Evolutionary conservation across 2,888 invertebrate genomes (phyloP).

Genomic region (Boloria euphrosyne): DNA sequence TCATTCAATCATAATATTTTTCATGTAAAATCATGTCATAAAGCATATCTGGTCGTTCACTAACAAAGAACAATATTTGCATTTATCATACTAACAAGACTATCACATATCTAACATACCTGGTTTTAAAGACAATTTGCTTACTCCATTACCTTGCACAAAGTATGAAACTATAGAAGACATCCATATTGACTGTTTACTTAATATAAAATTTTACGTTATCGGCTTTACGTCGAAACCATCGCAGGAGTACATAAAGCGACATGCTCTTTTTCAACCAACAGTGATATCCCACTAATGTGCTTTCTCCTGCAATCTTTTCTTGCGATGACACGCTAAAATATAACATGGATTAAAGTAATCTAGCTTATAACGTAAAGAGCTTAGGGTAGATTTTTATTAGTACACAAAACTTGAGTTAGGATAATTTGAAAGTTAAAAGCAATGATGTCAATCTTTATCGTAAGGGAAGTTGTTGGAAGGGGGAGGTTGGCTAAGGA

Average conservation of each 20-base stretch:
- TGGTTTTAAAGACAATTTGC: not conserved
- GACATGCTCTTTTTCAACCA: slow-evolving; percentile 72
- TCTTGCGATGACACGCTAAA: slow-evolving; percentile 79
- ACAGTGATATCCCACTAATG: slow-evolving; percentile 79
- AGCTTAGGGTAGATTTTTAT: slow-evolving; percentile 55
- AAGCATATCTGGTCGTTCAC: too few relatives aligned
- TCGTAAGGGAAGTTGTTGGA: slow-evolving; percentile 77
- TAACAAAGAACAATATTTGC: too few relatives aligned
- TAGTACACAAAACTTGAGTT: slow-evolving; percentile 55
- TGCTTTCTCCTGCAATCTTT: slow-evolving; percentile 79
- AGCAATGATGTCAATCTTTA: slow-evolving; percentile 79
- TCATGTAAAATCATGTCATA: too few relatives aligned
- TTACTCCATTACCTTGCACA: slow-evolving; percentile 21
- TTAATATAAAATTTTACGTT: slow-evolving; percentile 73
- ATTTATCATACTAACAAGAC: too few relatives aligned
- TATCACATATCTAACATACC: too few relatives aligned
- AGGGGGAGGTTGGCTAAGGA: slow-evolving; percentile 60
- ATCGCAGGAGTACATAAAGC: slow-evolving; percentile 65
- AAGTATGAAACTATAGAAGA: slow-evolving; percentile 48
- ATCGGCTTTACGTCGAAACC: slow-evolving; percentile 67
- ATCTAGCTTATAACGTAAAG: slow-evolving; percentile 52
- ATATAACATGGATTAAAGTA: slow-evolving; percentile 47
- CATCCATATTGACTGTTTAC: slow-evolving; percentile 64
- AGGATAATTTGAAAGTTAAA: slow-evolving; percentile 75
- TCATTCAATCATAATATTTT: too few relatives aligned